Conservation (phyloP, 2,113 vertebrate genomes). For the Myrmophylax atrothorax region DNA sequence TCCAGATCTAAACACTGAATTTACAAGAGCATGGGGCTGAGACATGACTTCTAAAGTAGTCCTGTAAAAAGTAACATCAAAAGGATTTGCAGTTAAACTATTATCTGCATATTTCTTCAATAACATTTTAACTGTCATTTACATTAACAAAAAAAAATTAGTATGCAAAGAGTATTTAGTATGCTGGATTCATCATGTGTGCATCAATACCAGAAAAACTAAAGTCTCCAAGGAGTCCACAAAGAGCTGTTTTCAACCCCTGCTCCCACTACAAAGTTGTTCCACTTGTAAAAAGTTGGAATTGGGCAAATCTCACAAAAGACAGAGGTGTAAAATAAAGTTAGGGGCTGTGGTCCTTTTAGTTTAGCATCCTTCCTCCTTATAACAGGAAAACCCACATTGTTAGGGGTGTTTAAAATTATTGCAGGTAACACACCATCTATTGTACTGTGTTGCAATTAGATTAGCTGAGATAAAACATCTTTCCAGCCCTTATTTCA, state of each 20-base stretch:
- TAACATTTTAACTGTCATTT: not conserved
- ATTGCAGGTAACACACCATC: not conserved
- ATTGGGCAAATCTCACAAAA: not conserved
- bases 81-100: not conserved
- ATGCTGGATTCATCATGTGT: not conserved
- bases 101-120: not conserved
- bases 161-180: not conserved
- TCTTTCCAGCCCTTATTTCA: not conserved
- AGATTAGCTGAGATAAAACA: not conserved
- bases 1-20: not conserved
- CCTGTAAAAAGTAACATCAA: not conserved
- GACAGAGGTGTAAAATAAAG: not conserved
- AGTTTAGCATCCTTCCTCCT: not conserved
- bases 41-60: not conserved
- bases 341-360: not conserved
- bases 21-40: not conserved
- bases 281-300: not conserved
- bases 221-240: not conserved
- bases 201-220: constrained; percentile 14
- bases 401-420: not conserved
- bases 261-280: not conserved
- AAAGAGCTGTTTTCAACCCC: not conserved
- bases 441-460: not conserved
- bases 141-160: not conserved
- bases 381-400: not conserved